Evolutionary conservation across 2,113 vertebrate species (phyloP), one percentile per base, ranked within the genome.

Genomic region (Coryphaenoides rupestris): DNA sequence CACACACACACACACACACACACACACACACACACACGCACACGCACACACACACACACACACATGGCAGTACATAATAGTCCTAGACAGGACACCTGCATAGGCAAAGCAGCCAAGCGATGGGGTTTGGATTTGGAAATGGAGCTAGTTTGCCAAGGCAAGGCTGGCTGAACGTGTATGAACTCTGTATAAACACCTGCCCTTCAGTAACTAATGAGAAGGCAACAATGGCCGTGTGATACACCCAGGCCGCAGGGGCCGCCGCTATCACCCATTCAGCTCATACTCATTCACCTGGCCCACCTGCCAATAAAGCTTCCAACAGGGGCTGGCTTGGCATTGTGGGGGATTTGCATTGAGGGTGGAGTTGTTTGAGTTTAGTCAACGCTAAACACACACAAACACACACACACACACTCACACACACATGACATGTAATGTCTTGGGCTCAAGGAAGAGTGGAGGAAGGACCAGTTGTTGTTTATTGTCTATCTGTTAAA

Each of bases 171-270:
- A 77, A 66, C 65, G 0, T 77, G 84, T 76, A 74, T 77, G 62
- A 82, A 66, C 73, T 62, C 67, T 55, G 70, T 58, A 63, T 74
- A 28, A 63, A 81, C 78, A 86, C 79, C 86, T 89, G 84, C 76
- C 73, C 79, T 85, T 82, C 73, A 77, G 78, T 81, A 54, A 79
- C 81, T 81, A 69, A 80, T 78, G 81, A 86, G 79, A 84, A 84
- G 23, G 28, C 76, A 81, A 82, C 81, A 86, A 78, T 88, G 75
- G 82, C 19, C 7, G 62, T 47, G 77, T n/a, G 66, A 67, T 76
- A 69, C 77, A 40, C 72, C 78, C 71, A 69, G 76, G 74, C 83
- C 75, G 17, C 23, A 75, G 78, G 77, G 75, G 80, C 19, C 24
- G 60, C 55, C 58, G 60, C 70, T 61, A 57, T 67, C 4, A 58